Percentiles rank a stretch among this genome's conserved stretches.
These are phyloP conservation scores for Sinocyclocheilus grahami DNA, from an alignment of 2,113 vertebrate genomes.

Conservation along the genomic window DNA sequence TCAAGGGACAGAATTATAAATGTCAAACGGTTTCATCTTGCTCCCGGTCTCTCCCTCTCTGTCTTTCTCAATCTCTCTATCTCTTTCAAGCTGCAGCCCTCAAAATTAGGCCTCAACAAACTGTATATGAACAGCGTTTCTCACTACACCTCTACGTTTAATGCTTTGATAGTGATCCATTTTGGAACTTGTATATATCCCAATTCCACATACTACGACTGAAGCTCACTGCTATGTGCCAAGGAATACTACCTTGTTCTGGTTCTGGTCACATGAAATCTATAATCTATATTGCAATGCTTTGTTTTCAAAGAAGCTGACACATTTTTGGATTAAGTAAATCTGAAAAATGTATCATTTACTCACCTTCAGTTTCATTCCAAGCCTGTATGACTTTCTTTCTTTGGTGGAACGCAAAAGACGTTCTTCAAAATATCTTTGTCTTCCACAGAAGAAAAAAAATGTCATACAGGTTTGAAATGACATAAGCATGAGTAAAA, in stretches of 20 bases:
- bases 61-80: slow-evolving; percentile 68
- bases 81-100: slow-evolving; percentile 27
- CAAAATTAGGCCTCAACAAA: slow-evolving; percentile 20
- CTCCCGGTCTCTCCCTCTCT: slow-evolving; percentile 49
- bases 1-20: slow-evolving; percentile 71
- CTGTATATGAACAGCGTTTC: slow-evolving; percentile 24
- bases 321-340: not conserved
- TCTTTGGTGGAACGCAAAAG: not conserved
- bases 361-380: not conserved
- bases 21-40: slow-evolving; percentile 73
- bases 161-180: not conserved
- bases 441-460: not conserved
- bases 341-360: not conserved
- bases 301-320: not conserved
- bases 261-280: not conserved
- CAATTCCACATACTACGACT: not conserved
- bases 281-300: not conserved
- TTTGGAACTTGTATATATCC: not conserved
- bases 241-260: not conserved
- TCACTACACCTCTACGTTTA: not conserved
- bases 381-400: not conserved
- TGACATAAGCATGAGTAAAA: not conserved
- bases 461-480: not conserved
- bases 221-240: not conserved
- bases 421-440: not conserved